A percentile compares a stretch with the other conserved stretches of the same genome.
Conservation (phyloP, 2,113 vertebrate genomes). For the Atractosteus spatula region DNA sequence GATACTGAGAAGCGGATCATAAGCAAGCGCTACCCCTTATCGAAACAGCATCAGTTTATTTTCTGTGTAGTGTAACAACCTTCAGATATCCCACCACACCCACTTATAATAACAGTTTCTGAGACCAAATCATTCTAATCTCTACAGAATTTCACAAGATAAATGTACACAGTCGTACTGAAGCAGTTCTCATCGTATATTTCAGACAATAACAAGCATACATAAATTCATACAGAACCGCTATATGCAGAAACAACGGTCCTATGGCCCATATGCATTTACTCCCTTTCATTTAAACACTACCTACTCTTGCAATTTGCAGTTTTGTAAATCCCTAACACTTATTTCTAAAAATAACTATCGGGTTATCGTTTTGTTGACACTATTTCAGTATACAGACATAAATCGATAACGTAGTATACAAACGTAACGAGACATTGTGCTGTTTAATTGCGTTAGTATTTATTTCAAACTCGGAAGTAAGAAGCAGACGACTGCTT, state of each 20-base stretch:
- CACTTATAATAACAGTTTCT: background rate
- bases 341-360: too few relatives aligned
- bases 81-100: conserved; percentile 14
- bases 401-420: too few relatives aligned
- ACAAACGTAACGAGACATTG: background rate
- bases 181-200: too few relatives aligned
- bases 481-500: background rate
- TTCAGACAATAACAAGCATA: background rate
- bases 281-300: background rate
- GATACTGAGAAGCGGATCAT: too few relatives aligned
- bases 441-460: conserved; percentile 1
- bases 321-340: background rate
- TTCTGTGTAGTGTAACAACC: conserved; percentile 13
- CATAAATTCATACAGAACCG: background rate
- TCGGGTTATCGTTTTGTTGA: too few relatives aligned
- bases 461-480: conserved; percentile 14
- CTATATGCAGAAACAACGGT: conserved; percentile 3
- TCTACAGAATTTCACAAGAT: too few relatives aligned
- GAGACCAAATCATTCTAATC: background rate
- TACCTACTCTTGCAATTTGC: conserved; percentile 8
- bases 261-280: background rate
- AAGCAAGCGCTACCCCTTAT: background rate
- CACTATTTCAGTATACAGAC: too few relatives aligned
- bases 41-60: background rate
- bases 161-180: too few relatives aligned